These are phyloP conservation scores for Marmota flaviventris DNA, from an alignment of 2,113 vertebrate species.

Conservation along the genomic window DNA sequence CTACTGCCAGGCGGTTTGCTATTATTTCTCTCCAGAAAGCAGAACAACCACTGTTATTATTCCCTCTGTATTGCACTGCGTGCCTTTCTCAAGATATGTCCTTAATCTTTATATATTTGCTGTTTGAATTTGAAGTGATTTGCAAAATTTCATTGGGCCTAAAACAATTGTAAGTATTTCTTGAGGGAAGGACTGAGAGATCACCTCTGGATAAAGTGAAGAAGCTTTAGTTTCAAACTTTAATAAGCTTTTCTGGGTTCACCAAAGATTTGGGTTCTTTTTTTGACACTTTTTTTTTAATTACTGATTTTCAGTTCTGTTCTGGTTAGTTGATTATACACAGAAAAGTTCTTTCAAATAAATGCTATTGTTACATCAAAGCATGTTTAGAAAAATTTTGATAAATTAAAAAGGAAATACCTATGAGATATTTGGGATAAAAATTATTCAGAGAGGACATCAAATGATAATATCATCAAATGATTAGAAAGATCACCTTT, in stretches of 20 bases:
- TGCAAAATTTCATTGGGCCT: not conserved
- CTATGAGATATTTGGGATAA: not conserved
- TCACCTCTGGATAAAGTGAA: not conserved
- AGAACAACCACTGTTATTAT: not conserved
- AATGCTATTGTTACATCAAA: not conserved
- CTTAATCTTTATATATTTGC: not conserved
- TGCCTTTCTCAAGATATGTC: not conserved
- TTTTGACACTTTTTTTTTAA: not conserved
- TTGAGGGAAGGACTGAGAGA: not conserved
- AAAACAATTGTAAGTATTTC: not conserved
- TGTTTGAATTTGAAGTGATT: slow-evolving; percentile 20
- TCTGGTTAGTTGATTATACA: not conserved
- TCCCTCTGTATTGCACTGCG: accelerated
- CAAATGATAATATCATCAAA: not conserved
- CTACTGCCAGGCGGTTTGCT: accelerated
- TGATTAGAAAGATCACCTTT: not conserved
- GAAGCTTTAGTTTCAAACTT: not conserved
- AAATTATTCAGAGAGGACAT: not conserved
- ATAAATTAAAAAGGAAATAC: not conserved
- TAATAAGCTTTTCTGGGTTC: not conserved
- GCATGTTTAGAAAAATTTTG: not conserved
- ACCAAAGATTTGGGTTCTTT: not conserved
- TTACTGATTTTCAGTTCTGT: not conserved
- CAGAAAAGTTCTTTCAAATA: not conserved
- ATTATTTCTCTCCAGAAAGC: not conserved